phyloP scores from a whole-genome alignment of 1,140 invertebrate genomes.

The Heliconius congener region DNA sequence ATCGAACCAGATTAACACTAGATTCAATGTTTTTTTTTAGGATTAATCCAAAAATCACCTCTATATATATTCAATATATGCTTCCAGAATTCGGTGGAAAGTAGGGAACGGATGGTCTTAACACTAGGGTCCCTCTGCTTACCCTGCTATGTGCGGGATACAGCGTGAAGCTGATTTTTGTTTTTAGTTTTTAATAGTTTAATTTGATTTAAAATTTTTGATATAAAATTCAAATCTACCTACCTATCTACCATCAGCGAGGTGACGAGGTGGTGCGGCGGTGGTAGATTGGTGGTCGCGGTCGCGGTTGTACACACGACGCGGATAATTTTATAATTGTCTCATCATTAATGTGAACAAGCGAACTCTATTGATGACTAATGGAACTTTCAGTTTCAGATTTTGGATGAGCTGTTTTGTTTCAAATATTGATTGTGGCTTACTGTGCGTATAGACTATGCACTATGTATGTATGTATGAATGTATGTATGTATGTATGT shows the following conservation, averaged over 20 bases:
- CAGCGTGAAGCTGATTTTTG: too few species aligned
- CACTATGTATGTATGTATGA: not conserved
- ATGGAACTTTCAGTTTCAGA: slow-evolving; percentile 41
- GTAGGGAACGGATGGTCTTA: too few species aligned
- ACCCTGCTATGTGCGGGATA: too few species aligned
- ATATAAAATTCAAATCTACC: not conserved
- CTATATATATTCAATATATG: too few species aligned
- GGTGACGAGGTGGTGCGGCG: not conserved
- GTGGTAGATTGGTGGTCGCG: not conserved
- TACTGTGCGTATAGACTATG: not conserved
- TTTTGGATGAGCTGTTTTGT: not conserved
- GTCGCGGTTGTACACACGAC: slow-evolving; percentile 31
- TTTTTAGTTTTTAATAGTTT: not conserved
- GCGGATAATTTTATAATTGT: slow-evolving; percentile 43
- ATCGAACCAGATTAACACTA: too few species aligned
- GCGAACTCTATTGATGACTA: slow-evolving; percentile 32
- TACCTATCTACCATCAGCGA: not conserved
- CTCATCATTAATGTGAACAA: slow-evolving; percentile 41
- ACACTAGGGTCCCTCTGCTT: too few species aligned
- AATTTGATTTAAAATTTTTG: not conserved
- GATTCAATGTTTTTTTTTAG: too few species aligned
- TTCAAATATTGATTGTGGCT: not conserved
- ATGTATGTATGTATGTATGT: not conserved
- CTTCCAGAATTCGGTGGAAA: too few species aligned
- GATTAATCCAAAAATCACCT: too few species aligned